phyloP scores from a whole-genome alignment of 2,113 vertebrate genomes.

The Lepisosteus oculatus region DNA sequence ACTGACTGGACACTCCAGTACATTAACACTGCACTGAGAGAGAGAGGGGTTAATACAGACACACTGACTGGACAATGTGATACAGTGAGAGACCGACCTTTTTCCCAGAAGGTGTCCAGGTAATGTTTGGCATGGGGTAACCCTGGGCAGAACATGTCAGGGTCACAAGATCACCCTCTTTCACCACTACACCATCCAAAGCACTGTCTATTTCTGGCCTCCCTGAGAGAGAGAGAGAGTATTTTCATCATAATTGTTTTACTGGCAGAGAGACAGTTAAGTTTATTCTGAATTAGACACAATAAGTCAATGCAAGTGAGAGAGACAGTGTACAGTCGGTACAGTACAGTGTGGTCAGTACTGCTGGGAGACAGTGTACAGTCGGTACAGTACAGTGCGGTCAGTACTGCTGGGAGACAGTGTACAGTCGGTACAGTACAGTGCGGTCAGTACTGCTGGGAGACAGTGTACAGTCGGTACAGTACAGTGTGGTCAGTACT shows the following conservation, averaged over 20 bases:
- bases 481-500: not conserved
- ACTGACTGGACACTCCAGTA: conserved; percentile 10
- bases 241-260: not conserved
- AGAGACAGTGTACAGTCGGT: not conserved
- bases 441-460: not conserved
- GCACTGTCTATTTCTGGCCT: conserved; percentile 30
- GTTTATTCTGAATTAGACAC: not conserved
- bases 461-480: not conserved
- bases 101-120: conserved; percentile 55
- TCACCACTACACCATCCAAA: conserved; percentile 7
- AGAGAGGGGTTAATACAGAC: not conserved
- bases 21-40: not conserved
- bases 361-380: not conserved
- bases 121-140: conserved; percentile 59
- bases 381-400: not conserved
- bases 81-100: conserved; percentile 41
- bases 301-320: not conserved
- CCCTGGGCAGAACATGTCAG: conserved; percentile 58
- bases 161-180: conserved; percentile 35
- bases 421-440: not conserved
- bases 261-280: too few relatives aligned
- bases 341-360: not conserved
- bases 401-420: not conserved
- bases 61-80: not conserved
- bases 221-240: conserved; percentile 26